Conservation (phyloP, 2,888 invertebrate genomes). For the Pseudanteris insignis region DNA sequence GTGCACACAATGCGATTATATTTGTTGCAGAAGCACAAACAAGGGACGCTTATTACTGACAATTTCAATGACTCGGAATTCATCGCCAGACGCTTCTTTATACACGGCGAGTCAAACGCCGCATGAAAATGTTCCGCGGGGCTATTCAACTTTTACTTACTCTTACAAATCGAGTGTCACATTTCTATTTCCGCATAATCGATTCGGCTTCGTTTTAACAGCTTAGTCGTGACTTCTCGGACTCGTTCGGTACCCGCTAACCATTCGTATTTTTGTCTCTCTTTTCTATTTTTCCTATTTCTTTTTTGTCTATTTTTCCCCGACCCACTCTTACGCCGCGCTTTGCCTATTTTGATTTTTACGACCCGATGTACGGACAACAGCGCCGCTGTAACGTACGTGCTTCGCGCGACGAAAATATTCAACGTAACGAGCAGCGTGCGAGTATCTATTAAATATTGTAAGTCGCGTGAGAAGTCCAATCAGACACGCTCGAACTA, state of each 20-base stretch:
- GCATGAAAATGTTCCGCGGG: constrained; percentile 22
- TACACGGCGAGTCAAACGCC: constrained; percentile 25
- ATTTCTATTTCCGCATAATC: constrained; percentile 32
- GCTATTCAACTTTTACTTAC: constrained; percentile 22
- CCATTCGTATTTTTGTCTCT: neutral
- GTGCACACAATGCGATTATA: constrained; percentile 39
- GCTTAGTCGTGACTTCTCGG: neutral
- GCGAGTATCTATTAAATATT: constrained; percentile 32
- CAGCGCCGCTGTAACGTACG: constrained; percentile 17
- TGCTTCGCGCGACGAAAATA: constrained; percentile 33
- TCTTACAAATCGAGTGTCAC: constrained; percentile 30
- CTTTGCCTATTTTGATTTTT: constrained; percentile 24
- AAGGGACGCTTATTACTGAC: constrained; percentile 39
- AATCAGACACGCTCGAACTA: constrained; percentile 17
- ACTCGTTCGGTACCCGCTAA: no score
- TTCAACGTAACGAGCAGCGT: no score
- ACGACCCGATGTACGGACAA: constrained; percentile 15
- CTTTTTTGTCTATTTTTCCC: constrained; percentile 16
- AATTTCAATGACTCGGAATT: constrained; percentile 38
- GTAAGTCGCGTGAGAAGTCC: constrained; percentile 26
- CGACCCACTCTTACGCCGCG: constrained; percentile 4
- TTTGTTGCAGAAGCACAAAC: constrained; percentile 36
- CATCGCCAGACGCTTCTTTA: constrained; percentile 33
- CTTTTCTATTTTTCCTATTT: constrained; percentile 14
- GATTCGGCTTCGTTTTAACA: constrained; percentile 23